Base-by-base conservation (phyloP, 2,797 vertebrate species). In the Sylvilagus floridanus region DNA sequence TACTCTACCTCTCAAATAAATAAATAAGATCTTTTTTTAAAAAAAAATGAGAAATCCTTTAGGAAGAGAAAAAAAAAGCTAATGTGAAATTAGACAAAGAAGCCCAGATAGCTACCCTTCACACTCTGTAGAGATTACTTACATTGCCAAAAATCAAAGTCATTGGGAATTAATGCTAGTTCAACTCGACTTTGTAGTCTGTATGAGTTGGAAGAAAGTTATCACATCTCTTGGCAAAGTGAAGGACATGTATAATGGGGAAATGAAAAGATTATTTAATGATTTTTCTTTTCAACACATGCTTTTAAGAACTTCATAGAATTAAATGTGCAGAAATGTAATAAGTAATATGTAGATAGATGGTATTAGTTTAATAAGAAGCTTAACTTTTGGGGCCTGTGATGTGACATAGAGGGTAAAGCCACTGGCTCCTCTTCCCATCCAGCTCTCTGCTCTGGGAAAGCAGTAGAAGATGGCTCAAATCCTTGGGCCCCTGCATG, bases 251-350 rank as follows among this genome's bases (percentile, higher is more conserved):
- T 42, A 8, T 17, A 84, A 87, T 30, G 8, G 2, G 47, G 12
- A 72, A 65, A 86, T 24, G 26, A 42, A 54, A 82, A 91, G 79
- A 68, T 21, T 68, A 69, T 66, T 84, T 90, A 21, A 66, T 47
- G 14, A 66, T 17, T 9, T 75, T 57, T 76, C 82, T 50, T 22
- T 63, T 85, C 81, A 72, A 66, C 35, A 47, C 32, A 86, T 82
- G 21, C 32, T 72, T 87, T 84, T 77, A 95, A 84, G 24, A 11
- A 84, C 16, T 14, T 90, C 57, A 81, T 1, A 35, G n/a, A 6
- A 87, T 81, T 81, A 77, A 73, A 78, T 77, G 19, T 82, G 10
- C 8, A 89, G 14, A 92, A 76, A 84, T 63, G 35, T 75, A 83
- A 86, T 79, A 19, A 76, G 12, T 81, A 66, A 84, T 7, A 57